These are phyloP conservation scores for Campylomormyrus numenius DNA, from an alignment of 2,113 vertebrate species.

Conservation along the genomic window DNA sequence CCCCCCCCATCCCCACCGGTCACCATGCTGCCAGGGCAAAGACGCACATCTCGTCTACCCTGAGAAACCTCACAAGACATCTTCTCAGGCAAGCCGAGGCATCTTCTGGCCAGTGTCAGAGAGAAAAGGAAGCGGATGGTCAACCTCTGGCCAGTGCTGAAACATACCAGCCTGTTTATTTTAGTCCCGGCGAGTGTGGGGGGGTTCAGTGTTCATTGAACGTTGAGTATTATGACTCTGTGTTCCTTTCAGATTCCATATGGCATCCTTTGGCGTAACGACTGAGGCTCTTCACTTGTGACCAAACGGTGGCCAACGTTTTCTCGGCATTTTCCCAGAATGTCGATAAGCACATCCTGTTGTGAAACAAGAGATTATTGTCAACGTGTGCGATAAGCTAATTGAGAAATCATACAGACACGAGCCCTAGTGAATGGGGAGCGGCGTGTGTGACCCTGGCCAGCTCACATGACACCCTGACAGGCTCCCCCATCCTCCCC, in stretches of 20 bases:
- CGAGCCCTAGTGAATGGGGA: background rate
- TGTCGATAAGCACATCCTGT: background rate
- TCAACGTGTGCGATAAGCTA: background rate
- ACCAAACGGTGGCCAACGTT: background rate
- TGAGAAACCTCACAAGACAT: slow-evolving; percentile 30
- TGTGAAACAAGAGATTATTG: background rate
- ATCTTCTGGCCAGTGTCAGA: slow-evolving; percentile 33
- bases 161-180: background rate
- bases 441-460: background rate
- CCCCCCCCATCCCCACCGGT: background rate
- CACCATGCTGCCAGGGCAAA: background rate
- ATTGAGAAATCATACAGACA: background rate
- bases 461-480: background rate
- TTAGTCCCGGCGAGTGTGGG: background rate
- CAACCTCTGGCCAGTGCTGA: background rate
- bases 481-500: background rate
- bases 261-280: background rate
- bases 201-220: background rate
- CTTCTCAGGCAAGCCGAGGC: slow-evolving; percentile 27
- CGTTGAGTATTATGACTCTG: background rate
- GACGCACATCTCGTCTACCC: slow-evolving; percentile 5
- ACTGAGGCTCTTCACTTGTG: background rate
- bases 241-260: background rate
- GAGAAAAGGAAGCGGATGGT: slow-evolving; percentile 11
- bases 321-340: background rate